phyloP scores from a whole-genome alignment of 2,113 vertebrate genomes.

The Pyxicephalus adspersus region DNA sequence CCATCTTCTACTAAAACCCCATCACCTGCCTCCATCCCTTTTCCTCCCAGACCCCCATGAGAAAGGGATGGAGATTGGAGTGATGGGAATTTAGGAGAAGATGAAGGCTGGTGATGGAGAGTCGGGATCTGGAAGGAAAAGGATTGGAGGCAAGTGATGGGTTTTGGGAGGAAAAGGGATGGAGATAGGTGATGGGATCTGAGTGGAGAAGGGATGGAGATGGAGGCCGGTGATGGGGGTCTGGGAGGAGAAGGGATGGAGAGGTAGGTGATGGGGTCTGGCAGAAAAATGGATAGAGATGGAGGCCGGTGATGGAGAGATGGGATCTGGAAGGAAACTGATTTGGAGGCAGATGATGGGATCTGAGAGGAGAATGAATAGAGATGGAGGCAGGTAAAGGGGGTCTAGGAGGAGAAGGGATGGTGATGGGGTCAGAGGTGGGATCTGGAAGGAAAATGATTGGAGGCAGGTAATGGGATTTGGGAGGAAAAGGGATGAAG shows the following conservation, averaged over 20 bases:
- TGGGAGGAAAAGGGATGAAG: neutral
- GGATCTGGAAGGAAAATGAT: neutral
- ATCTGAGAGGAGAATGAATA: neutral
- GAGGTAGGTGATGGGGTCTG: neutral
- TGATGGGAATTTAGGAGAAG: too few species aligned
- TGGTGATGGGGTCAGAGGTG: neutral
- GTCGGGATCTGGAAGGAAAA: too few species aligned
- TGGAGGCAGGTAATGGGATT: neutral
- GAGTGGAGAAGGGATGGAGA: neutral
- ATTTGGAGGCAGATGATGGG: neutral
- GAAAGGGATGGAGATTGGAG: too few species aligned
- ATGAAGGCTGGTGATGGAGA: too few species aligned
- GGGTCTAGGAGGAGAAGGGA: neutral
- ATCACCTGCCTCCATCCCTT: too few species aligned
- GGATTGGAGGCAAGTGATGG: too few species aligned
- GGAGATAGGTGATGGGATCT: neutral
- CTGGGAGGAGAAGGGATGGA: neutral
- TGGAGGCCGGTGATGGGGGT: neutral
- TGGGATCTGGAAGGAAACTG: neutral
- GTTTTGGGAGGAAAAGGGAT: neutral
- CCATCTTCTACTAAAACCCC: too few species aligned
- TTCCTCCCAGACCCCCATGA: too few species aligned
- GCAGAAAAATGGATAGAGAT: too few species aligned
- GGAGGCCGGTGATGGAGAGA: too few species aligned
- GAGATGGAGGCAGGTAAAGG: too few species aligned